Evolutionary conservation across 2,888 invertebrate species (phyloP), one percentile per base, ranked within the genome.

Genomic region (Dioctria rufipes): DNA sequence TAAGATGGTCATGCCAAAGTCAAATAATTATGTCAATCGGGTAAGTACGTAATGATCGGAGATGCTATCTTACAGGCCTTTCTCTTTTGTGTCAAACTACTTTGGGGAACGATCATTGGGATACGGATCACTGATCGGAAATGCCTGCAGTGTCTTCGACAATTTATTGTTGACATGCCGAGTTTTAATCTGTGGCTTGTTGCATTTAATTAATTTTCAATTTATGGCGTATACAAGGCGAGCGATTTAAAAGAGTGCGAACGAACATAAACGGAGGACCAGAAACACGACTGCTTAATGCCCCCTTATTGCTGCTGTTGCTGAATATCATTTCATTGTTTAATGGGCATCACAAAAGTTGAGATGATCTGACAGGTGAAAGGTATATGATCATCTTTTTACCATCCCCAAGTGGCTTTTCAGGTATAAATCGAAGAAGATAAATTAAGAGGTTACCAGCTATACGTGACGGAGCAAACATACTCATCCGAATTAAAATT

Each of bases 1-100:
- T 79, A 79, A 79, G 79, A 79, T 79, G 67, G 79, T 67, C 67
- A 79, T 79, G 79, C 58, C 79, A 79, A 46, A 79, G 49, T 60
- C 60, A 58, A 79, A 79, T 79, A 79, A 79, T 79, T 79, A 79
- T 79, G 79, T 79, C 79, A 79, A 79, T 69, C 46, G 66, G 43
- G 39, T 49, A 51, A 63, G 49, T 77, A 77, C 51, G 77, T 63
- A 77, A 77, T 49, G 75, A 46, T 25, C 77, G 77, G 77, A 77
- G 77, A 77, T 77, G 77, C 42, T 77, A 77, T 77, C 77, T 77
- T 42, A 40, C 61, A 77, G 49, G 49, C 77, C 77, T 77, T 77
- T 77, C 77, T 77, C 77, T 77, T 77, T 77, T 77, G 77, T 77
- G 77, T 77, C 77, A 63, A 61, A 39, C 46, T 63, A 49, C 77